Evolutionary conservation across 1,140 invertebrate species (phyloP), one percentile per base, ranked within the genome.

Genomic region (Sitobion miscanthi): DNA sequence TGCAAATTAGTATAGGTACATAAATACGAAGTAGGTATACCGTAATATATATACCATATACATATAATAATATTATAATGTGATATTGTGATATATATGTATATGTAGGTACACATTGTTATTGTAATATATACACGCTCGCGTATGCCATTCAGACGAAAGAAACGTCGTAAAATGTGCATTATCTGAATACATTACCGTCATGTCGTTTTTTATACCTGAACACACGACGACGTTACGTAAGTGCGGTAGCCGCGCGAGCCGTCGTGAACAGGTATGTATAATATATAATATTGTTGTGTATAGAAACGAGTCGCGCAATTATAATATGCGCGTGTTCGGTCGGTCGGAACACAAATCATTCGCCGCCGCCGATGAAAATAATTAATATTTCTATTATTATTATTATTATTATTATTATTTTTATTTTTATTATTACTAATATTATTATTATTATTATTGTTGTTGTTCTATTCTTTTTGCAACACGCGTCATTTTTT

Each of bases 261-360:
- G 23, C 35, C 30, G 62, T 77, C 62, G n/a, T 77, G 62, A 77
- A 77, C 62, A 77, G 62, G 62, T 77, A 69, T n/a, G 23, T 54
- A 54, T 54, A 62, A n/a, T 69, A 62, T 14, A n/a, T n/a, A 42
- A 42, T 83, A 83, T 25, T 7, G 23, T 23, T 23, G 35, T 38
- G 38, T 23, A 11, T 42, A 83, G 23, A 23, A 86, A 86, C 83
- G 83, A 86, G 83, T 86, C 83, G 42, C 42, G 83, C 83, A 86
- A 86, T 86, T 86, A 86, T 25, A 77, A 77, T 77, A n/a, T 77
- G n/a, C 83, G 25, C 83, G 83, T 86, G 82, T 83, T 23, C 38
- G 82, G n/a, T 42, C 82, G 38, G 21, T 83, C 21, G 1, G 38
- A 7, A 42, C n/a, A 83, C 62, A 77, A 77, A 77, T 77, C 62